Conservation (phyloP, 2,113 vertebrate genomes). For the Notarius lentiginosus region DNA sequence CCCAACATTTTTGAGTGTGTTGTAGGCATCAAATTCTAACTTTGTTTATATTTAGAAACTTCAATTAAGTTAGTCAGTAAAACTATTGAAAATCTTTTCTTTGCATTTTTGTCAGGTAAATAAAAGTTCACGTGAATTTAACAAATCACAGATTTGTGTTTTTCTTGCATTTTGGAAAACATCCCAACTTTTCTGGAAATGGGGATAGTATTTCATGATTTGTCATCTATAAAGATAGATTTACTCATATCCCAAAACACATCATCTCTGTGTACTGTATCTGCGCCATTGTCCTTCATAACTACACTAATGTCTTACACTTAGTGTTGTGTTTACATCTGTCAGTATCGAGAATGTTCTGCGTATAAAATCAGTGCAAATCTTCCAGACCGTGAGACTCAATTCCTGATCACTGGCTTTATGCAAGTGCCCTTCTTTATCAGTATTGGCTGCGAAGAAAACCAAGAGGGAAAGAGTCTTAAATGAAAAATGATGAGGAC, state of each 20-base stretch:
- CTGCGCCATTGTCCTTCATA: not conserved
- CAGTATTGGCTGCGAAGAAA: constrained; percentile 10
- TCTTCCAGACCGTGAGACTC: not conserved
- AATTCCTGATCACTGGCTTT: constrained; percentile 5
- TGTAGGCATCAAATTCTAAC: too few relatives aligned
- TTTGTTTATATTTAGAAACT: too few relatives aligned
- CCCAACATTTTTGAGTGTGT: too few relatives aligned
- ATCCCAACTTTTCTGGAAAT: too few relatives aligned
- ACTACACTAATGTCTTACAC: not conserved
- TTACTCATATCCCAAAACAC: not conserved
- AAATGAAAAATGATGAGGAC: constrained; percentile 54
- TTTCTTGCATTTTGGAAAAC: too few relatives aligned
- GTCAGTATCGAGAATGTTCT: not conserved
- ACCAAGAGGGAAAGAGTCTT: constrained; percentile 24
- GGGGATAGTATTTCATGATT: not conserved
- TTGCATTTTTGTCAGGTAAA: too few relatives aligned
- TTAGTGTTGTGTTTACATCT: constrained; percentile 11
- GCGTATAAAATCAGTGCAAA: not conserved
- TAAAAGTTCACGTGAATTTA: too few relatives aligned
- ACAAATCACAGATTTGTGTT: not conserved
- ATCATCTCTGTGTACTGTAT: not conserved
- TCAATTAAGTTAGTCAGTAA: too few relatives aligned
- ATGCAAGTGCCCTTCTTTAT: constrained; percentile 24
- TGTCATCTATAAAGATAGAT: constrained; percentile 12
- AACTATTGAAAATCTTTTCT: too few relatives aligned